Base-by-base conservation (phyloP, 2,888 invertebrate species). In the Hemicrepidius hirtus region DNA sequence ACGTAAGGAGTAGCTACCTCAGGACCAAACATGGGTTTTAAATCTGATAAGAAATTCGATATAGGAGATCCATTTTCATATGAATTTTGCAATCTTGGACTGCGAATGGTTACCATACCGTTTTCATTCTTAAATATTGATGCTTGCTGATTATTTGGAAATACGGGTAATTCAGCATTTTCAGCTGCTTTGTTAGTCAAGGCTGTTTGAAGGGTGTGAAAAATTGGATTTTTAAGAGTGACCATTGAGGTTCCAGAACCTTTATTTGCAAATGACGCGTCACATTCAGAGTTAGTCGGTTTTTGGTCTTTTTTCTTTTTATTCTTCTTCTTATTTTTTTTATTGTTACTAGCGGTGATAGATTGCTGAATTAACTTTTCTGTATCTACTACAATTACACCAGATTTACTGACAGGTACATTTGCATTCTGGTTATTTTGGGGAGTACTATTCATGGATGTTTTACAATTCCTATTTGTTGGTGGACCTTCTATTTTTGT, bases 101-200 rank as follows among this genome's bases (percentile, higher is more conserved):
- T 95, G 10, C 95, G 87, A 60, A 95, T 95, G 0, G 95, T 95
- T 72, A 94, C 95, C 94, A 95, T 95, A 9, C 94, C 94, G 80
- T 92, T 91, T 74, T 92, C 92, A 76, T 91, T 91, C 78, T 91
- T 92, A 78, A 92, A 92, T 75, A 92, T 92, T 3, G 92, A 90
- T 2, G 91, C 91, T 62, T 91, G 91, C 68, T 90, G 90, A 74
- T 87, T 86, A 80, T 85, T 86, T 21, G 79, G 75, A 13, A 79
- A 75, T 3, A 75, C 73, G 4, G 77, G 76, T 28, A 79, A 72
- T 53, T 81, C 79, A 6, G 78, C 72, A 64, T 81, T 80, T 16
- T 76, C 75, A 86, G 0, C 87, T 87, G 0, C 87, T 73, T 87
- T 86, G 24, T 78, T 79, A 0, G 87, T 87, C 12, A 89, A 74